Evolutionary conservation across 2,113 vertebrate genomes (phyloP).

Genomic region (Corapipo altera): DNA sequence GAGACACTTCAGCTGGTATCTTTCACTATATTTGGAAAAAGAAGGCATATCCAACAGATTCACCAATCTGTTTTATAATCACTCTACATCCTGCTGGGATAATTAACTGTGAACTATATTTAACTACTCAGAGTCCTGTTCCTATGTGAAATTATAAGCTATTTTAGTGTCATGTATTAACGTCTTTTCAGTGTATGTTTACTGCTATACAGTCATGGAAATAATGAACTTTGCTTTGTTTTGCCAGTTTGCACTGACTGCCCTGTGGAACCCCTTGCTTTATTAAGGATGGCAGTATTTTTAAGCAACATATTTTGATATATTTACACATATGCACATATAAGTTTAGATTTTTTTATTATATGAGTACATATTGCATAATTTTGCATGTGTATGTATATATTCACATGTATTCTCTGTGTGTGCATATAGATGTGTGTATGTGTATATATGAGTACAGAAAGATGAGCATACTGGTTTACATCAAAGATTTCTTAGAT

Average conservation of each 20-base stretch:
- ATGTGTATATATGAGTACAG: neutral
- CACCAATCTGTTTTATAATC: conserved; percentile 25
- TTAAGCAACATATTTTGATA: neutral
- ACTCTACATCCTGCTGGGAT: conserved; percentile 37
- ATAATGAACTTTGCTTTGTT: neutral
- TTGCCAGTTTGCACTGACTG: neutral
- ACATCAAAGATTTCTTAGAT: neutral
- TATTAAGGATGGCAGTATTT: neutral
- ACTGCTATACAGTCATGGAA: neutral
- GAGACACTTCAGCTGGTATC: conserved; percentile 4
- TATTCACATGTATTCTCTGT: neutral
- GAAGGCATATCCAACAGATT: conserved; percentile 24
- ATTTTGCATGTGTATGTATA: neutral
- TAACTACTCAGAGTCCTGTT: conserved; percentile 16
- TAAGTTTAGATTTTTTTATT: neutral
- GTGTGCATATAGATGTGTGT: neutral
- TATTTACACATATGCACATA: neutral
- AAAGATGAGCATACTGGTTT: neutral
- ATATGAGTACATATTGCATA: neutral
- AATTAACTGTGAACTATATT: conserved; percentile 52
- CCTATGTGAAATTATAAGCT: conserved; percentile 2
- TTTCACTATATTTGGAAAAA: conserved; percentile 52
- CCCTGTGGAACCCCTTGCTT: neutral
- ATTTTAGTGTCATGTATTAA: neutral
- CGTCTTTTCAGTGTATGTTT: neutral